Conservation (phyloP, 2,797 vertebrate species). For the Sphaeramia orbicularis region DNA sequence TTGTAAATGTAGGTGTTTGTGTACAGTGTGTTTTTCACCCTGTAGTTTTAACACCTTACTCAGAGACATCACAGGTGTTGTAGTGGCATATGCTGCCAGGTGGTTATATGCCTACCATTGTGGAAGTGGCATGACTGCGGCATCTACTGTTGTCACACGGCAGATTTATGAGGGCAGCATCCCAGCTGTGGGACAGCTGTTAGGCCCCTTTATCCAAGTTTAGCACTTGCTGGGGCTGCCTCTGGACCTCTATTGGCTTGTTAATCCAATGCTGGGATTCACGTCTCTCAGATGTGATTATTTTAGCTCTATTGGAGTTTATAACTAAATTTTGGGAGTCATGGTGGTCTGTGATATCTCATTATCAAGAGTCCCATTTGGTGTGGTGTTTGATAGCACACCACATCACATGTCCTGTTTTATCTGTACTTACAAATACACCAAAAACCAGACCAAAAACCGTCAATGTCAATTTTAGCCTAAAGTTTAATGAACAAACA, state of each 20-base stretch:
- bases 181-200: constrained; percentile 70
- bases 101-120: constrained; percentile 33
- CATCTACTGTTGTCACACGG: constrained; percentile 39
- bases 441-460: too few species aligned
- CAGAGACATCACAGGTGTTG: constrained; percentile 46
- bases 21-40: not conserved
- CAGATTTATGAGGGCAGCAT: constrained; percentile 52
- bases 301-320: not conserved
- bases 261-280: constrained; percentile 8
- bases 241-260: not conserved
- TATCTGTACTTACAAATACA: not conserved
- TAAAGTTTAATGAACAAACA: not conserved
- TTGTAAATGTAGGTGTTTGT: not conserved
- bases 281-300: not conserved
- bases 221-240: constrained; percentile 31
- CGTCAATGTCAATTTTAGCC: not conserved
- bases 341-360: not conserved
- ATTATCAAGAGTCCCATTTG: constrained; percentile 1
- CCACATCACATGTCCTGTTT: not conserved
- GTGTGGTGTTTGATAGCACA: constrained; percentile 1
- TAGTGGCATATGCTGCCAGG: constrained; percentile 45
- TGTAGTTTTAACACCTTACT: constrained; percentile 8
- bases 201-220: constrained; percentile 35
- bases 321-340: not conserved
- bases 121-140: constrained; percentile 33